Conservation (phyloP, 2,113 vertebrate species). For the Brachypodius melanocephalos region DNA sequence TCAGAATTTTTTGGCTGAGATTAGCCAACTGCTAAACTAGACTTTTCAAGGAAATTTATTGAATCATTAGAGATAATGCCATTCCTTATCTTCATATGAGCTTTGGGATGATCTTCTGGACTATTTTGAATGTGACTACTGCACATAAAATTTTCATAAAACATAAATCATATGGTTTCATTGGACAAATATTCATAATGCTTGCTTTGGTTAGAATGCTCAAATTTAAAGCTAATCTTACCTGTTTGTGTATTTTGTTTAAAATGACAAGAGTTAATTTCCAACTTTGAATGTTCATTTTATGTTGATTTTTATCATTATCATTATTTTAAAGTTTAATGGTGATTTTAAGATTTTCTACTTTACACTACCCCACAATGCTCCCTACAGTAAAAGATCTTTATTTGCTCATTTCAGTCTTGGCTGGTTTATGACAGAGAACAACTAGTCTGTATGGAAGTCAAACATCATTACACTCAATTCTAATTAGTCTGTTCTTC, state of each 20-base stretch:
- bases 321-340: neutral
- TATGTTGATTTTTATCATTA: neutral
- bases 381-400: neutral
- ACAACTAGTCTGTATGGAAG: neutral
- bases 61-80: neutral
- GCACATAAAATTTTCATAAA: neutral
- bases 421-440: slow-evolving; percentile 2
- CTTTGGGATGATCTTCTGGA: neutral
- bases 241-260: neutral
- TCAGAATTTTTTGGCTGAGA: neutral
- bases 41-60: neutral
- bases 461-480: slow-evolving; percentile 24
- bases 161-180: neutral
- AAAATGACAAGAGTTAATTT: neutral
- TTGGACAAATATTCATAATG: neutral
- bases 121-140: neutral
- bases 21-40: neutral
- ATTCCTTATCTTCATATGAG: neutral
- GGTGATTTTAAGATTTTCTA: neutral
- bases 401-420: slow-evolving; percentile 11
- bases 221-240: neutral
- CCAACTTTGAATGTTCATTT: neutral
- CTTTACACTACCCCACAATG: neutral
- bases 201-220: neutral
- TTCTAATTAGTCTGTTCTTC: slow-evolving; percentile 29